Evolutionary conservation across 2,888 invertebrate genomes (phyloP).

Genomic region (Ophioninae sp.): DNA sequence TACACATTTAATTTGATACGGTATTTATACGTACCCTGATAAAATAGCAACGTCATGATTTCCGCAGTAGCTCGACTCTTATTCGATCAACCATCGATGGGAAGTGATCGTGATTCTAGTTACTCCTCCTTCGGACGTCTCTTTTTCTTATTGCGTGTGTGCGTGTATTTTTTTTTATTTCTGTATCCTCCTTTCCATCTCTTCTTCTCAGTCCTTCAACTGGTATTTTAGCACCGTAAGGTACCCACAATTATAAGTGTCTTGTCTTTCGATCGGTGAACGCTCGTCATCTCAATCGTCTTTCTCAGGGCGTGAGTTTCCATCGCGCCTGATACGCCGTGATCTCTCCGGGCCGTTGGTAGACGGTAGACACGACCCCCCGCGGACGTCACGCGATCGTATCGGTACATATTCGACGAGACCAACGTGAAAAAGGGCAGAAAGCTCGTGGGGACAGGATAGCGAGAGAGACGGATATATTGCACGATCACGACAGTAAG

Average conservation of each 20-base stretch:
- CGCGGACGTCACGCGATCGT: slow-evolving; percentile 79
- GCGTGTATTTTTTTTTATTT: slow-evolving; percentile 2
- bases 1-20: no score
- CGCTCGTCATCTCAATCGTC: slow-evolving; percentile 59
- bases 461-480: slow-evolving; percentile 4
- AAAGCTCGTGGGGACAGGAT: neutral
- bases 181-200: slow-evolving; percentile 13
- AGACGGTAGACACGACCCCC: slow-evolving; percentile 71
- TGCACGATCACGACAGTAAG: slow-evolving; percentile 47
- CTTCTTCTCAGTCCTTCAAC: neutral
- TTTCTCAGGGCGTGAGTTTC: slow-evolving; percentile 59
- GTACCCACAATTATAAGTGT: slow-evolving; percentile 39
- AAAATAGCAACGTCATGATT: slow-evolving; percentile 69
- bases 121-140: slow-evolving; percentile 56
- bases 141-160: slow-evolving; percentile 3
- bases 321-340: slow-evolving; percentile 44
- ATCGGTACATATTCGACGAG: slow-evolving; percentile 66
- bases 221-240: neutral
- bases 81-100: slow-evolving; percentile 76
- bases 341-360: slow-evolving; percentile 39
- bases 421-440: slow-evolving; percentile 35
- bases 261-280: slow-evolving; percentile 47
- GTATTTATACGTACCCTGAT: neutral
- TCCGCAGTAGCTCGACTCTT: slow-evolving; percentile 71
- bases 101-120: slow-evolving; percentile 73